These are phyloP conservation scores for Tupaia chinensis DNA, from an alignment of 2,113 vertebrate genomes.

Conservation along the genomic window DNA sequence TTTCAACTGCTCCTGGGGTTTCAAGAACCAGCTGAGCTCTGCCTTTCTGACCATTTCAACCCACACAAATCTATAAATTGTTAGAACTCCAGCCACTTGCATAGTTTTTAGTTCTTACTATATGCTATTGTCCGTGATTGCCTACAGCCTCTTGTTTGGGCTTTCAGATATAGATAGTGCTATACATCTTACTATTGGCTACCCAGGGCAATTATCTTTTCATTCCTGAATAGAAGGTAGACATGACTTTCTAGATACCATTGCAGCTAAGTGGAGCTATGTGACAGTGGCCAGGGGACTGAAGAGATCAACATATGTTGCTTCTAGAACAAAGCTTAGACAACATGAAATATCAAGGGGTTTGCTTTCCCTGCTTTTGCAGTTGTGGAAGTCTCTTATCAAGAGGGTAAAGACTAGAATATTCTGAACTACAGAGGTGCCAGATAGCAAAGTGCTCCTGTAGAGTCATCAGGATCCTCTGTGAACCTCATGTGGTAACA, in stretches of 20 bases:
- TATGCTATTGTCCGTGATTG: not conserved
- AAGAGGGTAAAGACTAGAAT: not conserved
- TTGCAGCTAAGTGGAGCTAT: not conserved
- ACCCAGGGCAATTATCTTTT: not conserved
- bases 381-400: not conserved
- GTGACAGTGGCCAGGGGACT: too few relatives aligned
- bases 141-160: not conserved
- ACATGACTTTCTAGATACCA: not conserved
- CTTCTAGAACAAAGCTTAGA: not conserved
- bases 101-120: not conserved
- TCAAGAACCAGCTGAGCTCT: not conserved
- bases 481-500: not conserved
- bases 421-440: not conserved
- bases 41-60: not conserved
- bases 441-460: not conserved
- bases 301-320: not conserved
- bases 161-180: not conserved
- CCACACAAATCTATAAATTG: not conserved
- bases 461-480: not conserved
- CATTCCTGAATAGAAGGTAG: not conserved
- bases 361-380: not conserved
- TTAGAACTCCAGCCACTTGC: not conserved
- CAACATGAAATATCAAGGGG: not conserved
- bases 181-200: not conserved
- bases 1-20: not conserved